These are phyloP conservation scores for Aldabrachelys gigantea DNA, from an alignment of 2,113 vertebrate genomes.

Conservation along the genomic window DNA sequence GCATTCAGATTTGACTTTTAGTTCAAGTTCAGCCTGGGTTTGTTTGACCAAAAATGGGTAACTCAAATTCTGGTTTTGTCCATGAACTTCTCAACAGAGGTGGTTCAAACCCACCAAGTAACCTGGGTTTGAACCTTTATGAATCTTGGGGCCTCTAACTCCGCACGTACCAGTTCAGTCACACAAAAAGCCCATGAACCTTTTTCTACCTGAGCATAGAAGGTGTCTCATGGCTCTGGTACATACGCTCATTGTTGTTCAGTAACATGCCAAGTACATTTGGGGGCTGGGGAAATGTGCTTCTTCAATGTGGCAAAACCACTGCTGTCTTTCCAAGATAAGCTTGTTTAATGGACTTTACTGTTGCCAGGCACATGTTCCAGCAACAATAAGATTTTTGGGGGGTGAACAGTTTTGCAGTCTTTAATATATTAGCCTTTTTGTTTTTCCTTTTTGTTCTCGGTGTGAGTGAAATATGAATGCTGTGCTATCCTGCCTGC, in stretches of 20 bases:
- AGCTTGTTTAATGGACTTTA: not conserved
- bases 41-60: not conserved
- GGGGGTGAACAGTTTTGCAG: not conserved
- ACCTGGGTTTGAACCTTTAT: slow-evolving; percentile 13
- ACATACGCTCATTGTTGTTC: not conserved
- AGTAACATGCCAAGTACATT: fast-evolving
- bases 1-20: not conserved
- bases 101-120: not conserved
- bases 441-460: slow-evolving; percentile 44
- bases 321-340: not conserved
- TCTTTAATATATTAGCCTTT: slow-evolving; percentile 7
- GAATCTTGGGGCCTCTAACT: not conserved
- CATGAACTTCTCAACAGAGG: not conserved
- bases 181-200: not conserved
- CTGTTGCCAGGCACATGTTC: not conserved
- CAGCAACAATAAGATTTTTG: not conserved
- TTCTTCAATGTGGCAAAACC: not conserved
- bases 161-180: not conserved
- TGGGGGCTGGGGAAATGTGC: not conserved
- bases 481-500: slow-evolving; percentile 62
- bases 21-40: not conserved
- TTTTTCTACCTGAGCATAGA: not conserved
- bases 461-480: slow-evolving; percentile 62
- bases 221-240: not conserved
- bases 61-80: not conserved